Evolutionary conservation across 2,797 vertebrate genomes (phyloP), one percentile per base, ranked within the genome.

Genomic region (Mycteria americana): DNA sequence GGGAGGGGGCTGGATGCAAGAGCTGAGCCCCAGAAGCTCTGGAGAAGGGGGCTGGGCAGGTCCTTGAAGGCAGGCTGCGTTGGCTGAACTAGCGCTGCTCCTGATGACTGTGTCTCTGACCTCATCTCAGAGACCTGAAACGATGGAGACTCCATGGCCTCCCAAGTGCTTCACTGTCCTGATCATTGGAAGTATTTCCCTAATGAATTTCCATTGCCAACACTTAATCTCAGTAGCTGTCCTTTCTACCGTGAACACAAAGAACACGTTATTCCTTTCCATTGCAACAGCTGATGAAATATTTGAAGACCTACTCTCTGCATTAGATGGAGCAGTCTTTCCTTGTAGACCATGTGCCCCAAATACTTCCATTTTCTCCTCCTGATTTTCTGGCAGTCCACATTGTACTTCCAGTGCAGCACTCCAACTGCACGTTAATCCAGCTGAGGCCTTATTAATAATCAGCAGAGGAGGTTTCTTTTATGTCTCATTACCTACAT

Each of bases 191-290:
- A 69, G 35, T 11, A 70, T 53, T 94, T 94, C 21, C 13, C n/a
- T 92, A 88, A 96, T 78, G 82, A 92, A 60, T 72, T 95, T 95
- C 57, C 14, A 22, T 9, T 86, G 93, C 79, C 89, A 93, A 22
- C 8, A 46, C 16, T 86, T 87, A 53, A 77, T 80, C 43, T 60
- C 6, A 6, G 39, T 53, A 60, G 28, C 8, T 60, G 56, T 45
- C 28, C 41, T 57, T 88, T 93, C 65, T 81, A 51, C 85, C 0
- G 0, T 45, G 63, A 94, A 75, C 33, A 90, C 62, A 95, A 92
- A 90, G 69, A 86, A 54, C 8, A 17, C 0, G 0, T 72, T 94
- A 50, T 72, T 78, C 13, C 18, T 78, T 79, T 39, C 43, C 59
- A 48, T 5, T 51, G 19, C 33, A 85, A 43, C 0, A 2, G 15